A percentile compares a stretch with the other conserved stretches of the same genome.
Conservation (phyloP, 2,888 invertebrate genomes). For the Drosophila parthenogenetica region DNA sequence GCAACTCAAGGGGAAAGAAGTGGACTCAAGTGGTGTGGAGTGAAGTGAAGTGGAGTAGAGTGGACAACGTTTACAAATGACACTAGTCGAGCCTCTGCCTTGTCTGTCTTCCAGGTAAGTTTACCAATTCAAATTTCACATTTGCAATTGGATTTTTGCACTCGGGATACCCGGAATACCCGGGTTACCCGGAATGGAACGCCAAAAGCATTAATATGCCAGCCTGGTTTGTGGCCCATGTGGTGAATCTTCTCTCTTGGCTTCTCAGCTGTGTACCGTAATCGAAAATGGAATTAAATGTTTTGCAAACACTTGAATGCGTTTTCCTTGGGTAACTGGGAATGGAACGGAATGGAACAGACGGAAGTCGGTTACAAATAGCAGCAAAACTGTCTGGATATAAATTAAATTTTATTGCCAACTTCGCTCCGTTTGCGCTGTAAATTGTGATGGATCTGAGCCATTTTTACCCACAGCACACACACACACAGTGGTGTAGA, state of each 20-base stretch:
- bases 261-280: conserved; percentile 22
- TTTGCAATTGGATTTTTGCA: conserved; percentile 61
- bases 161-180: neutral
- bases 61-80: conserved; percentile 67
- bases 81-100: conserved; percentile 42
- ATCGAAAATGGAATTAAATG: conserved; percentile 72
- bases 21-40: too few species aligned
- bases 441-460: conserved; percentile 64
- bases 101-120: conserved; percentile 40
- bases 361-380: neutral
- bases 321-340: conserved; percentile 20
- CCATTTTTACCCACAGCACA: conserved; percentile 38
- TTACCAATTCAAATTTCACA: conserved; percentile 67
- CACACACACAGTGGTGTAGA: neutral
- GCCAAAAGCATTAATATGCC: conserved; percentile 37
- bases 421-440: conserved; percentile 49
- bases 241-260: conserved; percentile 22
- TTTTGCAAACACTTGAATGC: conserved; percentile 62
- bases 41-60: conserved; percentile 31
- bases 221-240: conserved; percentile 41
- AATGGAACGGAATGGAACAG: neutral
- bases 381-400: conserved; percentile 35
- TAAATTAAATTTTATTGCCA: conserved; percentile 71
- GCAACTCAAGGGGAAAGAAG: conserved; percentile 17
- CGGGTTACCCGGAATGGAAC: conserved; percentile 5